Conservation (phyloP, 2,797 vertebrate species). For the Smutsia temminckii region DNA sequence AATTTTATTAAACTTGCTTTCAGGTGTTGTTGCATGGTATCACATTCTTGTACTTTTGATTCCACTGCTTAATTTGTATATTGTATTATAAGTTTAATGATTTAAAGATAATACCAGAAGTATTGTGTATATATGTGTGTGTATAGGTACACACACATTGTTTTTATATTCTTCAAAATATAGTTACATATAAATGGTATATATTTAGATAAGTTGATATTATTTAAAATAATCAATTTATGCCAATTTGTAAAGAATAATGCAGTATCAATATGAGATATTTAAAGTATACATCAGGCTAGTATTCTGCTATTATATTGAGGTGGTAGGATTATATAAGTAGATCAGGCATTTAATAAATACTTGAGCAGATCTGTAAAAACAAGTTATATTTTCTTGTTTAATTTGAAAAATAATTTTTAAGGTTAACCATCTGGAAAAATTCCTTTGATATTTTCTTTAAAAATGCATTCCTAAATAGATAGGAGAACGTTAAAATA, state of each 20-base stretch:
- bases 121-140: neutral
- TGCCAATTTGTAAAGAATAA: neutral
- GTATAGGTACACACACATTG: neutral
- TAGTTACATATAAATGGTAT: neutral
- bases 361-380: neutral
- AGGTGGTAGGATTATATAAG: neutral
- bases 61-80: neutral
- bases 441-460: constrained; percentile 30
- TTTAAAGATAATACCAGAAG: neutral
- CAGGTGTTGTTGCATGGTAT: neutral
- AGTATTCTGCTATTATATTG: neutral
- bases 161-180: constrained; percentile 30
- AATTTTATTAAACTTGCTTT: neutral
- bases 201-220: neutral
- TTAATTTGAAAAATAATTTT: constrained; percentile 61
- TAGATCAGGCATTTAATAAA: neutral
- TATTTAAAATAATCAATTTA: constrained; percentile 31
- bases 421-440: constrained; percentile 14
- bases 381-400: constrained; percentile 1
- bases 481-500: constrained; percentile 69
- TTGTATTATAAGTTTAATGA: neutral
- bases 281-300: neutral
- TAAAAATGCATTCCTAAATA: constrained; percentile 57
- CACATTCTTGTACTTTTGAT: neutral
- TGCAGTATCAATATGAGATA: neutral